Conservation (phyloP, 2,888 invertebrate genomes). For the Shargacucullia verbasci region DNA sequence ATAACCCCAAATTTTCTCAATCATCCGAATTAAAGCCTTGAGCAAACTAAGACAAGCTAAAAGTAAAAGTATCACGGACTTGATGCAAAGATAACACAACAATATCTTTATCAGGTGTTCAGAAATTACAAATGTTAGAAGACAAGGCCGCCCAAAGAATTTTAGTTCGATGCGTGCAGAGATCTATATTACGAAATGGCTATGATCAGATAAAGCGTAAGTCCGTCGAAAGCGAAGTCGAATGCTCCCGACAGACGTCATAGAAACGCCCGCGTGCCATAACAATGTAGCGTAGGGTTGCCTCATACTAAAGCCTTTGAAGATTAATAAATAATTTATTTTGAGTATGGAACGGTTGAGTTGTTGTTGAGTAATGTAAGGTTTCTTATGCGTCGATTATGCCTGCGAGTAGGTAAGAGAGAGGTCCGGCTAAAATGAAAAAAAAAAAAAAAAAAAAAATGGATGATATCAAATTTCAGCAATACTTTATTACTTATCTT, state of each 20-base stretch:
- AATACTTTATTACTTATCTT: no score
- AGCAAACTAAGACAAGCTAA: conserved; percentile 54
- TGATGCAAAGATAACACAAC: conserved; percentile 67
- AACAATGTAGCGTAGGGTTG: conserved; percentile 52
- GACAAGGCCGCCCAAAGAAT: conserved; percentile 77
- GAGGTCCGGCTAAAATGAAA: no score
- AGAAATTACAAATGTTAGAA: conserved; percentile 72
- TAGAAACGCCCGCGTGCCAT: conserved; percentile 57
- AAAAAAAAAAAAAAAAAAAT: no score
- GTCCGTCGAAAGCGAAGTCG: conserved; percentile 72
- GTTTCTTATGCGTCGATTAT: no score
- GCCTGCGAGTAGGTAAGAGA: no score
- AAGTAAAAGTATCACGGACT: conserved; percentile 66
- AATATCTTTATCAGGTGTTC: conserved; percentile 74
- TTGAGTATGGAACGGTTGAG: background rate
- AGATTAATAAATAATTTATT: background rate
- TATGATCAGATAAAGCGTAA: conserved; percentile 80
- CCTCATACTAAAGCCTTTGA: background rate
- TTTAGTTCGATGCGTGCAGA: conserved; percentile 73
- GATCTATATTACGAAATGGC: conserved; percentile 77
- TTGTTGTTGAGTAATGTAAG: background rate
- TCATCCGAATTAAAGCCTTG: conserved; percentile 49
- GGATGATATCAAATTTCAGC: no score
- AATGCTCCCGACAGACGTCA: conserved; percentile 70
- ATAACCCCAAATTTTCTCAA: conserved; percentile 36